Percentiles rank a stretch among this genome's conserved stretches.
These are phyloP conservation scores for Rhyacophila brunnea DNA, from an alignment of 1,140 invertebrate genomes.

Conservation along the genomic window DNA sequence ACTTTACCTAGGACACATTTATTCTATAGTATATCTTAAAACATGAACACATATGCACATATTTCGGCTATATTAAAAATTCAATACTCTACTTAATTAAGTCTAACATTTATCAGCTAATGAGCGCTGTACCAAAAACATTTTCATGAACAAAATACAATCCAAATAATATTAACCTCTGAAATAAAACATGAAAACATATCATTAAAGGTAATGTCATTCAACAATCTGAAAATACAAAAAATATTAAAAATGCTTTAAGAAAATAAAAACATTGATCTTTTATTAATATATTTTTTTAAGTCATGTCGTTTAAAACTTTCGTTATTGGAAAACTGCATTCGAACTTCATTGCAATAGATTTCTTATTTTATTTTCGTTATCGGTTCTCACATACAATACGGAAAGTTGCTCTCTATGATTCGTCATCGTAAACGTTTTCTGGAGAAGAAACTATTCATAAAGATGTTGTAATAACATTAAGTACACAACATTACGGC, in stretches of 20 bases:
- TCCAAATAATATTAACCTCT: constrained; percentile 27
- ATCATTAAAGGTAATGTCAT: constrained; percentile 20
- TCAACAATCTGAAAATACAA: constrained; percentile 28
- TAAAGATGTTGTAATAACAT: too few species aligned
- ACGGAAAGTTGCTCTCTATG: too few species aligned
- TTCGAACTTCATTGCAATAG: too few species aligned
- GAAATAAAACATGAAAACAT: constrained; percentile 23
- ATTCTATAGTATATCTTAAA: not conserved
- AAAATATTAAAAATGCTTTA: constrained; percentile 5
- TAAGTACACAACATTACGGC: too few species aligned
- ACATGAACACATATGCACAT: not conserved
- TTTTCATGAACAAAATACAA: constrained; percentile 24
- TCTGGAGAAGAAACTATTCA: too few species aligned
- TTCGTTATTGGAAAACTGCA: too few species aligned
- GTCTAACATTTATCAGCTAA: constrained; percentile 27
- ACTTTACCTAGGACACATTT: constrained; percentile 16
- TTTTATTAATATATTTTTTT: not conserved
- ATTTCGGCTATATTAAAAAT: too few species aligned
- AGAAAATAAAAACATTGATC: constrained; percentile 1
- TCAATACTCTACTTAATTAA: not conserved
- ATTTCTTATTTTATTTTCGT: too few species aligned
- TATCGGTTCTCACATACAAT: too few species aligned
- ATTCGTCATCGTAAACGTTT: too few species aligned
- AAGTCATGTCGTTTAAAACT: not conserved
- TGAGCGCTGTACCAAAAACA: constrained; percentile 17